Evolutionary conservation across 64 coral and sea anemone genomes (phyloP).

Genomic region (Pocillopora damicornis): DNA sequence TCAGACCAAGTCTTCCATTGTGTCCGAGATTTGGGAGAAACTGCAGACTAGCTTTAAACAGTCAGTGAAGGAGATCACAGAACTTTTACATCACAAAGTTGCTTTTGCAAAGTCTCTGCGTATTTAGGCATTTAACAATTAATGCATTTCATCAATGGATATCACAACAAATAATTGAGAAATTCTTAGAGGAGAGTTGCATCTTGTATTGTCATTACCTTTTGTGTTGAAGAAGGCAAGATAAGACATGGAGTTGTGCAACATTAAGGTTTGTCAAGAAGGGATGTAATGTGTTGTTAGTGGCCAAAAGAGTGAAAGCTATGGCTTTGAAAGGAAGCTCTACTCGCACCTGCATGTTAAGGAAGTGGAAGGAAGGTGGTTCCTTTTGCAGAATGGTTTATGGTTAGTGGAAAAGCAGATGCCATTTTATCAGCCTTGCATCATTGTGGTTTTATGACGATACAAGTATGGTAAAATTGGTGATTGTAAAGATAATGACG

Average conservation of each 20-base stretch:
- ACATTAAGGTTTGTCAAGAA: neutral
- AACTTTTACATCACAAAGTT: slow-evolving; percentile 78
- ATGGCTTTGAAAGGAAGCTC: neutral
- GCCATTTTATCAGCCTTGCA: no score
- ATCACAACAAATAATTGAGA: neutral
- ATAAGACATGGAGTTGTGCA: neutral
- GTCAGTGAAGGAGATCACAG: slow-evolving; percentile 87
- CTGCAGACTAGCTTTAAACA: slow-evolving; percentile 84
- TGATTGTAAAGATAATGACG: no score
- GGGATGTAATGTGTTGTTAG: neutral
- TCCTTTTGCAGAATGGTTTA: no score
- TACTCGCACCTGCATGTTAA: no score
- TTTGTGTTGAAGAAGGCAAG: neutral
- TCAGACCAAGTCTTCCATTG: slow-evolving; percentile 81
- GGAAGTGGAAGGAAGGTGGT: neutral
- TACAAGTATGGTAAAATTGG: no score
- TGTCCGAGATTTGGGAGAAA: slow-evolving; percentile 94
- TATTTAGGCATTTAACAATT: neutral
- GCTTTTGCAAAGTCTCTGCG: slow-evolving; percentile 83
- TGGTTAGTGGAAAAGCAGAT: no score
- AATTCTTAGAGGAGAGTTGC: neutral
- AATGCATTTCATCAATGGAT: neutral
- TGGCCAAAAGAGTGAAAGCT: neutral
- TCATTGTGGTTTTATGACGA: no score
- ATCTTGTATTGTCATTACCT: neutral